Evolutionary conservation across 2,888 invertebrate species (phyloP).

Genomic region (Caenorhabditis imperialis): DNA sequence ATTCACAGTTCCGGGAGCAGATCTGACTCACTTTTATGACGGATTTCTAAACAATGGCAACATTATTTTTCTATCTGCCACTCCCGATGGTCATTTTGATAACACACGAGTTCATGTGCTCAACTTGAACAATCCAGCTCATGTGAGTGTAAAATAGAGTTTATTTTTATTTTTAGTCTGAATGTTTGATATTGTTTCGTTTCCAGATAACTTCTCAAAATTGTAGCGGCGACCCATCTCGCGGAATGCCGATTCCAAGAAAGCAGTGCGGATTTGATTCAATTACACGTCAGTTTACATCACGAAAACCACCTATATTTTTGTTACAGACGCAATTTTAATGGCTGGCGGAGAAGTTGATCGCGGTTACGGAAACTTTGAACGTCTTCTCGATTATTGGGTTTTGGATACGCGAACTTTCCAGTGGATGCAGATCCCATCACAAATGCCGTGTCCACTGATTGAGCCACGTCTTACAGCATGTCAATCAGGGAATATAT

Average conservation of each 20-base stretch:
- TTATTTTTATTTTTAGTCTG: slow-evolving; percentile 10
- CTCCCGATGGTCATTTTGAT: slow-evolving; percentile 76
- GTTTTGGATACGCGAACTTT: slow-evolving; percentile 73
- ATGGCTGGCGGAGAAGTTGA: slow-evolving; percentile 77
- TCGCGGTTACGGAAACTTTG: slow-evolving; percentile 69
- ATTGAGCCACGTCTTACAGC: slow-evolving; percentile 77
- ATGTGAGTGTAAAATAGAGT: slow-evolving; percentile 8
- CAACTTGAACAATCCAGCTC: slow-evolving; percentile 64
- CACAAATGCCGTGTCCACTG: slow-evolving; percentile 75
- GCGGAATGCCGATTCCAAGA: slow-evolving; percentile 75
- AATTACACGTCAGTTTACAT: slow-evolving; percentile 59
- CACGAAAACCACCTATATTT: neutral
- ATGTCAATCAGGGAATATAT: slow-evolving; percentile 74
- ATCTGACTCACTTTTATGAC: slow-evolving; percentile 76
- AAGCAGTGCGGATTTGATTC: slow-evolving; percentile 76
- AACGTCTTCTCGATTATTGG: slow-evolving; percentile 75
- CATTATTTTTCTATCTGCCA: slow-evolving; percentile 74
- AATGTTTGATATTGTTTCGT: no score
- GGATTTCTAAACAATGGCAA: slow-evolving; percentile 75
- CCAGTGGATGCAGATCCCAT: slow-evolving; percentile 75
- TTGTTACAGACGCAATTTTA: slow-evolving; percentile 71
- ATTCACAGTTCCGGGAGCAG: slow-evolving; percentile 73
- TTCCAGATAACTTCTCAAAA: slow-evolving; percentile 72
- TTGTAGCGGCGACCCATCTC: slow-evolving; percentile 61
- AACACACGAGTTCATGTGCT: slow-evolving; percentile 73